Percentiles rank a stretch among this genome's conserved stretches.
phyloP scores from a whole-genome alignment of 2,888 invertebrate genomes.

The Heliconius sara region DNA sequence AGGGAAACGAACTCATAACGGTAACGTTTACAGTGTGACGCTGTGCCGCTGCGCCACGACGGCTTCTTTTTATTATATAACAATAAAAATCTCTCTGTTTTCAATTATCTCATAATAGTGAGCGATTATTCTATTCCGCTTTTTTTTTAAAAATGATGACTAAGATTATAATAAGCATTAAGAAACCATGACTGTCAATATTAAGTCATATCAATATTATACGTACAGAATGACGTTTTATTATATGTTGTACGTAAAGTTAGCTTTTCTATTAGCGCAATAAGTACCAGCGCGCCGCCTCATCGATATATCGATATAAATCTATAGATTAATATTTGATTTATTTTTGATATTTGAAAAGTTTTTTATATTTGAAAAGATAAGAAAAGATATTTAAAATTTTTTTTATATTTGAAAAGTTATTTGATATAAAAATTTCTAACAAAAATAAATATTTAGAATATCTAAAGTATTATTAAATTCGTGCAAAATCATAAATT shows the following conservation, averaged over 20 bases:
- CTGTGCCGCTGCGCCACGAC: no score
- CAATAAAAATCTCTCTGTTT: background rate
- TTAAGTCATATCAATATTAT: background rate
- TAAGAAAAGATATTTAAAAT: no score
- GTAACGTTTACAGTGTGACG: background rate
- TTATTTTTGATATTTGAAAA: background rate
- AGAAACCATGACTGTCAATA: background rate
- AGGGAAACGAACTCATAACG: background rate
- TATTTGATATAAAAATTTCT: background rate
- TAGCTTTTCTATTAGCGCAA: constrained; percentile 13
- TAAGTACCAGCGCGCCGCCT: background rate
- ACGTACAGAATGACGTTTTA: background rate
- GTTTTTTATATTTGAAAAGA: background rate
- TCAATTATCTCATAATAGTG: no score
- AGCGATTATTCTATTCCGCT: background rate
- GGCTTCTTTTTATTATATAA: background rate
- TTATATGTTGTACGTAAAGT: background rate
- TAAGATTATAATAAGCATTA: background rate
- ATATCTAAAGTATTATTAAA: background rate
- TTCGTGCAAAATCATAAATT: background rate
- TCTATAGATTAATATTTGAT: background rate
- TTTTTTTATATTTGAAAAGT: background rate
- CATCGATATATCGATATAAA: background rate
- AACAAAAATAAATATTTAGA: background rate
- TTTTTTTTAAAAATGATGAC: background rate